phyloP scores from a whole-genome alignment of 2,888 invertebrate genomes.

The Myopa testacea region DNA sequence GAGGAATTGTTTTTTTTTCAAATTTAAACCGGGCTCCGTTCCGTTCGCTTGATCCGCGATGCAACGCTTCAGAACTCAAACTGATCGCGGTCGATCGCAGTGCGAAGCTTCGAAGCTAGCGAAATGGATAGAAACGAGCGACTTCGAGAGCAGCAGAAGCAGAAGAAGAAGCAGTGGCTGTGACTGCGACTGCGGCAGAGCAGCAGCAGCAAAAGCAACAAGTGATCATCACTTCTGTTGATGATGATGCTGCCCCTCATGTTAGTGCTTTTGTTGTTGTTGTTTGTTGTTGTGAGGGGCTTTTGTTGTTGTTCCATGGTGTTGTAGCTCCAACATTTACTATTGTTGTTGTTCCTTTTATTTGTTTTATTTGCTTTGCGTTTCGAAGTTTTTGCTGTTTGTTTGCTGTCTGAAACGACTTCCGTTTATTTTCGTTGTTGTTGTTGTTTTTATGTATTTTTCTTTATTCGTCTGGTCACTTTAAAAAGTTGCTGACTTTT shows the following conservation, averaged over 20 bases:
- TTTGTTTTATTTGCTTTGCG: neutral
- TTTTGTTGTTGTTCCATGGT: neutral
- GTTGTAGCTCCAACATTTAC: neutral
- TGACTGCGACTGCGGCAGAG: neutral
- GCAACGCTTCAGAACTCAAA: constrained; percentile 53
- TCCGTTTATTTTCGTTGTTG: neutral
- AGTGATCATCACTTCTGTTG: constrained; percentile 32
- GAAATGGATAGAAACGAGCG: constrained; percentile 3
- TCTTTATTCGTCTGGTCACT: constrained; percentile 17
- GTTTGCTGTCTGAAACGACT: too few relatives aligned
- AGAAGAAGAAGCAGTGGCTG: constrained; percentile 3
- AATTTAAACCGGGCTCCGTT: neutral
- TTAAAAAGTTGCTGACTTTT: neutral
- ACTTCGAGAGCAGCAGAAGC: neutral
- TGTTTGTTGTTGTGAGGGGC: neutral
- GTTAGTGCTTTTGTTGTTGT: neutral
- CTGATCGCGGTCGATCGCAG: constrained; percentile 46
- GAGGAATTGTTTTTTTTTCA: neutral
- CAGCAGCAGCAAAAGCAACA: constrained; percentile 7
- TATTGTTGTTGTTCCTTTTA: neutral
- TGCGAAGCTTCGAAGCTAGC: constrained; percentile 35
- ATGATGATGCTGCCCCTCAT: constrained; percentile 14
- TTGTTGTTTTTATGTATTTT: neutral
- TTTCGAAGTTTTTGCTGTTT: neutral
- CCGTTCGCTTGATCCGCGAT: constrained; percentile 50